Percentiles rank a stretch among this genome's conserved stretches.
Evolutionary conservation across 2,113 vertebrate genomes (phyloP).

Genomic region (Tamias sibiricus): DNA sequence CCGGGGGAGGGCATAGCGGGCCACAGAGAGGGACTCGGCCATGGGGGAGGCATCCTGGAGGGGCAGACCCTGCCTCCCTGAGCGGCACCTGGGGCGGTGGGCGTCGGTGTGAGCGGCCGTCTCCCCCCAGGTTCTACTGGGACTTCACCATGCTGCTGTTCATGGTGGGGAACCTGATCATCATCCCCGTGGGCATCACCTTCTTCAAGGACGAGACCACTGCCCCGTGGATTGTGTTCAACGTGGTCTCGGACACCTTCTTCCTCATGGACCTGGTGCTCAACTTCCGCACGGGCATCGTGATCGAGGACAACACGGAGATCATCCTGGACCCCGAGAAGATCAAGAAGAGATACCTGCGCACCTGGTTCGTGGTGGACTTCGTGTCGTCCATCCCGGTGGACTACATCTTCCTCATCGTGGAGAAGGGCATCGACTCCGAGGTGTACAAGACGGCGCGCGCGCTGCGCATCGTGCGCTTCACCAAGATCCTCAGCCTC

Average conservation of each 20-base stretch:
- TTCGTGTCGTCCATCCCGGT: slow-evolving; percentile 99
- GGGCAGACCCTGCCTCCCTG: too few species aligned
- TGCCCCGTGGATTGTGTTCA: slow-evolving; percentile 98
- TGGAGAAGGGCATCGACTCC: slow-evolving; percentile 98
- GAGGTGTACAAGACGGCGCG: slow-evolving; percentile 98
- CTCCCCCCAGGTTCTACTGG: slow-evolving; percentile 95
- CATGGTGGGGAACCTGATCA: slow-evolving; percentile 99
- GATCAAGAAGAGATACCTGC: slow-evolving; percentile 98
- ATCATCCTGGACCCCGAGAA: slow-evolving; percentile 97
- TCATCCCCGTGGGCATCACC: slow-evolving; percentile 99
- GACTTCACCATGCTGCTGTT: slow-evolving; percentile 99
- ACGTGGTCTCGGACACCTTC: slow-evolving; percentile 98
- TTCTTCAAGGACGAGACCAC: slow-evolving; percentile 99
- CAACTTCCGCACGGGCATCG: slow-evolving; percentile 98
- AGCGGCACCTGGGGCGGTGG: neutral
- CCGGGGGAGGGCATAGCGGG: neutral
- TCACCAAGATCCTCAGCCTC: slow-evolving; percentile 97
- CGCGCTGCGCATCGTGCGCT: slow-evolving; percentile 96
- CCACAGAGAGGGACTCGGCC: neutral
- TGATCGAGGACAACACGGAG: slow-evolving; percentile 98
- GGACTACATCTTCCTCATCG: slow-evolving; percentile 99
- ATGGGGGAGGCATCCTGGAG: too few species aligned
- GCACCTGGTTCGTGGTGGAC: slow-evolving; percentile 99
- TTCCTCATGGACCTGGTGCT: slow-evolving; percentile 98
- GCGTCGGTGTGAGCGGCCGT: neutral